These are phyloP conservation scores for Sesia bembeciformis DNA, from an alignment of 2,888 invertebrate species.

Conservation along the genomic window DNA sequence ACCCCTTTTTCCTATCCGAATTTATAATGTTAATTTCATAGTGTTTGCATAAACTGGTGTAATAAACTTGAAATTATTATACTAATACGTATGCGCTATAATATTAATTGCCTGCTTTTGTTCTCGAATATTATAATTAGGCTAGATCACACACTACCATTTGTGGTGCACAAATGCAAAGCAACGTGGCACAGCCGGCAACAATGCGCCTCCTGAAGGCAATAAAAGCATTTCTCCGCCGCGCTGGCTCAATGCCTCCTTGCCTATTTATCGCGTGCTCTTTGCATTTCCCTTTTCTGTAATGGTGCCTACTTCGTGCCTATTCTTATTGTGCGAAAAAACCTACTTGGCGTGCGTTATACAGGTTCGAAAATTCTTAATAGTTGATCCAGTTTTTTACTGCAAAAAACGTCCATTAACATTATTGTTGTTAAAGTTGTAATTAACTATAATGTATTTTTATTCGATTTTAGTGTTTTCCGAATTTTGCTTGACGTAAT, in stretches of 20 bases:
- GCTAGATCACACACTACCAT: conserved; percentile 13
- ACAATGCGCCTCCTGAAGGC: conserved; percentile 26
- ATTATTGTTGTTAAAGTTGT: no score
- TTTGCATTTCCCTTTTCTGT: conserved; percentile 17
- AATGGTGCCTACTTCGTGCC: conserved; percentile 16
- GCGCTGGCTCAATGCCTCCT: conserved; percentile 22
- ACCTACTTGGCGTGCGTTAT: conserved; percentile 10
- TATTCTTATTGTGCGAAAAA: conserved; percentile 19
- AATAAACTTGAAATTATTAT: no score
- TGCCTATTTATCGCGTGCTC: conserved; percentile 35
- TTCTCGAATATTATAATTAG: conserved; percentile 12
- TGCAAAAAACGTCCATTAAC: no score
- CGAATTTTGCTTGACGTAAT: no score
- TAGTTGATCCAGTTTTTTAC: background rate
- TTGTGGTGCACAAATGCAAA: conserved; percentile 18
- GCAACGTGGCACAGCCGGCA: conserved; percentile 9
- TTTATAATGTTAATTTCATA: background rate
- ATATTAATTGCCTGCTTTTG: conserved; percentile 8
- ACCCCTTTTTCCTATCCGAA: background rate
- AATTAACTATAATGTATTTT: no score
- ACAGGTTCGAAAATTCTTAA: conserved; percentile 11
- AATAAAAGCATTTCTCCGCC: conserved; percentile 23
- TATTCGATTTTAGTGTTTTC: no score
- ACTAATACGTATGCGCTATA: no score
- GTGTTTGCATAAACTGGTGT: no score